Evolutionary conservation across 1,140 invertebrate genomes (phyloP), one percentile per base, ranked within the genome.

Genomic region (Muscidifurax raptorellus): DNA sequence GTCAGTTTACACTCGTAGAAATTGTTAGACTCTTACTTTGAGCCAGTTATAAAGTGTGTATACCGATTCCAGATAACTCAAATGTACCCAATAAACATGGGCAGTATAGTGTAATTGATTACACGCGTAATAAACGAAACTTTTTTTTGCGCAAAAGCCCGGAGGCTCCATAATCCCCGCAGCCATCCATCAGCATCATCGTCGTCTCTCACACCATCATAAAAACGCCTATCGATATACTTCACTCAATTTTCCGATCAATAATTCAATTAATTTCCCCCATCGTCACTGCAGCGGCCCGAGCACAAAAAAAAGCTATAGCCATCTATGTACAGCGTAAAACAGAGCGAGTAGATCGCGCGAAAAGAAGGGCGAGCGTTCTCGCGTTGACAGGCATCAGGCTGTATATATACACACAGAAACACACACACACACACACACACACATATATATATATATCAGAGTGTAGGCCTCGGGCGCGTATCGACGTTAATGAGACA

Each of bases 401-500:
- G 81, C 2, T 59, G 44, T 7, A 28, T 36, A 9, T 40, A 9
- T 40, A 40, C 7, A n/a, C n/a, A n/a, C n/a, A n/a, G 32, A 4
- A 67, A 36, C 2, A 1, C 76, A 28, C 27, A 30, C 9, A n/a
- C n/a, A n/a, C n/a, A n/a, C n/a, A n/a, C n/a, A n/a, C n/a, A n/a
- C n/a, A n/a, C n/a, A n/a, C n/a, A n/a, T n/a, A n/a, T n/a, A n/a
- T n/a, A n/a, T n/a, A n/a, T n/a, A n/a, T n/a, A n/a, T n/a, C n/a
- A n/a, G n/a, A n/a, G n/a, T n/a, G n/a, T n/a, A 66, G 83, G 76
- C 44, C 44, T 18, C 44, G 13, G 44, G 18, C 18, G n/a, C 18
- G 32, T 85, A 85, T 85, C 79, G 71, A 81, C 84, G 72, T 85
- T 85, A 85, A 85, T 85, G 84, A 85, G 78, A 77, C 72, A 81